Base-by-base conservation (phyloP, 2,888 invertebrate genomes). In the Hypercompe scribonia region DNA sequence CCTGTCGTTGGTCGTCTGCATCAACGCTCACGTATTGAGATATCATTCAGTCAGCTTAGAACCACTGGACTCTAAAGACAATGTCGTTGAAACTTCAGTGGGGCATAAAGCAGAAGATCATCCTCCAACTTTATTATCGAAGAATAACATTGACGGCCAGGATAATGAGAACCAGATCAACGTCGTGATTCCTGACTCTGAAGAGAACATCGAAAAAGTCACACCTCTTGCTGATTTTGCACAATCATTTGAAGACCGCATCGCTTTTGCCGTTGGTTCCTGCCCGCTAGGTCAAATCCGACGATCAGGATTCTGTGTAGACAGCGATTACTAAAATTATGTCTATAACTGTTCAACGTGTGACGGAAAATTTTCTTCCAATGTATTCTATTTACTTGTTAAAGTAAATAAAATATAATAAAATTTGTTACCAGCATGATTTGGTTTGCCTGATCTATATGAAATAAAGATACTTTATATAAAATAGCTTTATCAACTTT, bases 301-400 rank as follows among this genome's bases (percentile, higher is more conserved):
- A 63, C 70, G 76, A n/a, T 83, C 83, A 21, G 82, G 81, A 1
- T 83, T 86, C 46, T 87, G 87, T 71, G 83, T 84, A 33, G 80
- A 78, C 0, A 81, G 79, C n/a, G 75, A 79, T 31, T 83, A 85
- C 68, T 82, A 83, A 72, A 34, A 0, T 68, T 15, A 33, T n/a
- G 28, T 69, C 11, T 31, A 24, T 11, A 13, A 36, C n/a, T 24
- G 21, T 31, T 24, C 46, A 42, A 46, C 46, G 33, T 21, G 58
- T 61, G 39, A 61, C 39, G 34, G 21, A 39, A 50, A n/a, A 39
- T 28, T 58, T 61, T 31, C 68, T 68, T 61, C 31, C 61, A 31
- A 54, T 36, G 58, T 61, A 8, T 54, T 68, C 34, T 34, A 54
- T 39, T 68, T 61, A 58, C 61, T 39, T 39, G 61, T 28, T 68